Conservation (phyloP, 2,113 vertebrate genomes). For the Mobula hypostoma region DNA sequence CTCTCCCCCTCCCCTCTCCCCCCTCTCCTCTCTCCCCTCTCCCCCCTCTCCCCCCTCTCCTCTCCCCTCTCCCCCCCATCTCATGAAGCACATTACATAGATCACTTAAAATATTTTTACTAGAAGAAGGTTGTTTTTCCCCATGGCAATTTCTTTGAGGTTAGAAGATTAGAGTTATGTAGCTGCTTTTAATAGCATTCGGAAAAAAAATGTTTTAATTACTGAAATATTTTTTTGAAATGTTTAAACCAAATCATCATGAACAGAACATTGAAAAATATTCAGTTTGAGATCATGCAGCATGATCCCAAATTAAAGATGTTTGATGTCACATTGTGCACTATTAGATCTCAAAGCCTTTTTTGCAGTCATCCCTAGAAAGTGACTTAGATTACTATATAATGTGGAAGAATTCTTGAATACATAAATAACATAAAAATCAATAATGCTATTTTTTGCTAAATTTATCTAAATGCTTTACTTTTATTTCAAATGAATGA, state of each 20-base stretch:
- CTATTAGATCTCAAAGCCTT: background rate
- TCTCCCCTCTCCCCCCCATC: too few species aligned
- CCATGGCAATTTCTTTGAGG: background rate
- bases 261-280: background rate
- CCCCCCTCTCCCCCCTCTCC: too few species aligned
- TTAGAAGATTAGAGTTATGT: background rate
- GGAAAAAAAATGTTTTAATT: background rate
- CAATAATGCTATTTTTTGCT: background rate
- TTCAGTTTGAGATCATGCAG: background rate
- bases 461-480: constrained; percentile 20
- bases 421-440: background rate
- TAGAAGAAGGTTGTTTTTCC: background rate
- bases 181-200: background rate
- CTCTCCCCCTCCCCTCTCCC: too few species aligned
- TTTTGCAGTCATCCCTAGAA: background rate
- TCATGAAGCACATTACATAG: background rate
- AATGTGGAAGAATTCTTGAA: background rate
- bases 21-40: too few species aligned
- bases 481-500: background rate
- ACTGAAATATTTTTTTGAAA: background rate
- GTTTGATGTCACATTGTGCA: background rate
- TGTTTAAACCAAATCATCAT: background rate
- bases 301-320: background rate
- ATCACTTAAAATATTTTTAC: background rate
- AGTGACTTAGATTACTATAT: background rate